Evolutionary conservation across 2,888 invertebrate genomes (phyloP), one percentile per base, ranked within the genome.

Genomic region (Pristionchus arcanus): DNA sequence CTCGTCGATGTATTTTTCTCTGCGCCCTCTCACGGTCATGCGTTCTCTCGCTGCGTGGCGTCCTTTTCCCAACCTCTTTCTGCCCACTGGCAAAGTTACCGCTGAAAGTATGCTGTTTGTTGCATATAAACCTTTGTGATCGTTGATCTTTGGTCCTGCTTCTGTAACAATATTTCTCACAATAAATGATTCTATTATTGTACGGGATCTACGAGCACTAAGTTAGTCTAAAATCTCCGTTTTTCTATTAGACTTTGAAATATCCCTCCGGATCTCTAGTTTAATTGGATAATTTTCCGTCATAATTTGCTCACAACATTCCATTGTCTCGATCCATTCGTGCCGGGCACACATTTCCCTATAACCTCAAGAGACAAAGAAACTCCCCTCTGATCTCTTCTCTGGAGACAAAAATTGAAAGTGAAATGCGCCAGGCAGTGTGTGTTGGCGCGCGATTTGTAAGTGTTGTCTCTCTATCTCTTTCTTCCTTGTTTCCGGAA

Each of bases 401-500:
- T 81, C 81, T 42, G 81, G 49, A 81, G 53, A 81, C 81, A 81
- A 81, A 81, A 81, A 81, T 81, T 28, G 81, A 81, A 81, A 81
- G 81, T 81, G 81, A 81, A 81, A 81, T 68, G 68, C 74, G 74
- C 68, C 7, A 49, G 42, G 63, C 63, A 63, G 19, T 11, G 25
- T 63, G 21, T 19, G 37, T 74, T 74, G 74, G 74, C 74, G 74
- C 74, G 74, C 74, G 74, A 34, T 74, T 74, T 37, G 74, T 74
- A 74, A 74, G 37, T 37, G 37, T 74, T 3, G 37, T 37, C 7
- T 74, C 37, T 74, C 42, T 49, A 49, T n/a, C 74, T 34, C 71
- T 71, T 28, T 31, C 71, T 74, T 13, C 21, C 37, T 5, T 11
- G 13, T 74, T 74, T 34, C 74, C 34, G 21, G 74, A 37, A 74